Base-by-base conservation (phyloP, 2,888 invertebrate genomes). In the Dasysyrphus albostriatus region DNA sequence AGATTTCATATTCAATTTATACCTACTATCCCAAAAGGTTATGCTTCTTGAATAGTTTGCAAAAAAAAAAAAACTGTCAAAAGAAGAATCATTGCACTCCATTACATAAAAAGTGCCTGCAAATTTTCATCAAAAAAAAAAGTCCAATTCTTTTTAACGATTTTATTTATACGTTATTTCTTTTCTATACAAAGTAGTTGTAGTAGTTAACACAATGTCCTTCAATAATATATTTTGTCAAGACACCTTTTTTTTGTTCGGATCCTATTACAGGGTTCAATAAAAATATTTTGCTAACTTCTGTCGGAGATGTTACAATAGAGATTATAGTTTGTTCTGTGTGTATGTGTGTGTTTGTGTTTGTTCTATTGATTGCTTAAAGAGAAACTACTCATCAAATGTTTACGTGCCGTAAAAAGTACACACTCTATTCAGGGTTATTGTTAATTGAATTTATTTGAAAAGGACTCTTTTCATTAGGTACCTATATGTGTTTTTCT, bases 241-340 rank as follows among this genome's bases (percentile, higher is more conserved):
- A 76, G 61, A 77, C 78, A 87, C 83, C 79, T 80, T 87, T 78
- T 74, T 56, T 82, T 37, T 74, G 19, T 69, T 78, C 75, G 83
- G 70, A 87, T 87, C 83, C 82, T 83, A 87, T 87, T 87, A 81
- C 77, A 42, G 74, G 77, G 54, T 70, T 79, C 87, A 87, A 87
- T 87, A 79, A 87, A 87, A 87, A 87, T 87, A 83, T 87, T 87
- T 87, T 82, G 87, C 87, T 87, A 83, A 87, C 87, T 87, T 83
- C 87, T 87, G 87, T 79, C 83, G 87, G 83, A 87, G 78, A 83
- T 79, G 75, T 75, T 72, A 79, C 83, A 87, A 87, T 67, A 83
- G 83, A 83, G 87, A 87, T 87, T 87, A 83, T 72, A 42, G 47
- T 75, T 51, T 63, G 5, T 51, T 63, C n/a, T n/a, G n/a, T 3